Conservation (phyloP, 37 sponge, comb jelly and placozoan species). For the Axinella damicornis region DNA sequence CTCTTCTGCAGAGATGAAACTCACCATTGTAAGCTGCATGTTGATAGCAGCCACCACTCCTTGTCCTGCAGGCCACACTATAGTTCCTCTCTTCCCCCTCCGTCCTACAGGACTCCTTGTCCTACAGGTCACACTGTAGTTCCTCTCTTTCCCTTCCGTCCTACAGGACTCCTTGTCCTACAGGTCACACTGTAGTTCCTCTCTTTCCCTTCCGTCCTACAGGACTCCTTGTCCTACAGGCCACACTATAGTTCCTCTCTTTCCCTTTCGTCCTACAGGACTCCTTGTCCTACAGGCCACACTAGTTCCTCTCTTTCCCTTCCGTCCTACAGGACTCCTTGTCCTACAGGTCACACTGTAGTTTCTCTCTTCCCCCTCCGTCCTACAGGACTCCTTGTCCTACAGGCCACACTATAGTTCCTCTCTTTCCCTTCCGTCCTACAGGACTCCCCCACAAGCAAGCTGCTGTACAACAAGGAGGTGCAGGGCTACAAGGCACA, state of each 20-base stretch:
- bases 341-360: not conserved
- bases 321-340: too few relatives aligned
- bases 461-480: constrained; percentile 95
- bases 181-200: not conserved
- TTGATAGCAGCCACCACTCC: not conserved
- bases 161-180: constrained; percentile 55
- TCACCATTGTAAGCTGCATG: constrained; percentile 65
- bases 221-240: not conserved
- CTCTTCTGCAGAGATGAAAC: constrained; percentile 57
- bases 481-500: constrained; percentile 84
- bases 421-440: not conserved
- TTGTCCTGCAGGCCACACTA: not conserved
- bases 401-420: not conserved
- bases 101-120: too few relatives aligned
- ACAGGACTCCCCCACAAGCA: constrained; percentile 88
- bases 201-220: too few relatives aligned
- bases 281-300: not conserved
- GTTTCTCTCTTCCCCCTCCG: not conserved
- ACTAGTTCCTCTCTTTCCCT: not conserved
- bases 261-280: constrained; percentile 51
- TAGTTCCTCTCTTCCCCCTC: too few relatives aligned
- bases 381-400: constrained; percentile 48
- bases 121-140: not conserved
- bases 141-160: not conserved
- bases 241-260: not conserved